Base-by-base conservation (phyloP, 2,888 invertebrate species). In the Pollenia amentaria region DNA sequence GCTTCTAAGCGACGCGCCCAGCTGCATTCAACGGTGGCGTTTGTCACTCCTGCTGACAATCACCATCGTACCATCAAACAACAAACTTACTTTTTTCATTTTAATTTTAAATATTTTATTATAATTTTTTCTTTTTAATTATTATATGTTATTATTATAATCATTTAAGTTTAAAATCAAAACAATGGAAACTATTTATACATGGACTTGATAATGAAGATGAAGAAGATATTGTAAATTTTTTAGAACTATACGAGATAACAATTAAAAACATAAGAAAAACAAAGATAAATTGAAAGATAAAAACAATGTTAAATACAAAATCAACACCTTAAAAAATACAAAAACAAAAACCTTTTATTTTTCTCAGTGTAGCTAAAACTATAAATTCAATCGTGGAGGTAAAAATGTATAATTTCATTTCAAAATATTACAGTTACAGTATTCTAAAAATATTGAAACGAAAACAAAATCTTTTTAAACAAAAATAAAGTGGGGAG, bases 1-100 rank as follows among this genome's bases (percentile, higher is more conserved):
- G 98, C 95, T 98, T 98, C 96, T 98, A 97, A 96, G 91, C 91
- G 78, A 85, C 77, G 42, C 87, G 85, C 75, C 18, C 67, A 21
- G 76, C 70, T 70, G 70, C 76, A 77, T 78, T 84, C 80, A 81
- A 79, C 67, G 44, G 57, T 53, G 51, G 48, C 79, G 79, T 38
- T 79, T 64, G 72, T 51, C 82, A 82, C 62, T 88, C 62, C 72
- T 62, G 53, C 48, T 69, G 60, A 67, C 82, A 70, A 67, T 60
- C 42, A 55, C 64, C 69, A 75, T 48, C 51, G 72, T 78, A 46
- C 69, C 78, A 72, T 62, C 77, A 77, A 72, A 48, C 69, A 79
- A 70, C 64, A 57, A 82, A 67, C 72, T 57, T 72, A 84, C 72
- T 77, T 78, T 76, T 88, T 87, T 85, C 87, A 87, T 88, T 86